phyloP scores from a whole-genome alignment of 2,888 invertebrate species.

The Tetranychus piercei region DNA sequence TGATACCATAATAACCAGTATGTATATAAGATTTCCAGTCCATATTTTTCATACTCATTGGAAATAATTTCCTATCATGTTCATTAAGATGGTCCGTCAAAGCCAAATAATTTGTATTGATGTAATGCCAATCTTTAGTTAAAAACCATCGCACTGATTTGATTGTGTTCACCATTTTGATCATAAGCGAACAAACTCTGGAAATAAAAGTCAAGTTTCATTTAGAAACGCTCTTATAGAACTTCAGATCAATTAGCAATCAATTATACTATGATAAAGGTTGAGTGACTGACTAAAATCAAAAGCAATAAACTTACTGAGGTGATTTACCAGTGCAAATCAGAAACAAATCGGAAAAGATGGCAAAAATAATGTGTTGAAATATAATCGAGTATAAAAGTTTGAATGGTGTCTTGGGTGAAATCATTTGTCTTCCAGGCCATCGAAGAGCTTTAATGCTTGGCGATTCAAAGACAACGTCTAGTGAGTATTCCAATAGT shows the following conservation, averaged over 20 bases:
- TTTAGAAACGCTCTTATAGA: no score
- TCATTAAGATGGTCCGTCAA: not conserved
- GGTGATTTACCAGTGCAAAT: not conserved
- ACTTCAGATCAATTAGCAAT: not conserved
- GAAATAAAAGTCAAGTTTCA: not conserved
- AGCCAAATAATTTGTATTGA: not conserved
- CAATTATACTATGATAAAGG: not conserved
- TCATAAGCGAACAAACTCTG: not conserved
- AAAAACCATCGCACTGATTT: not conserved
- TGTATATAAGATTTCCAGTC: slow-evolving; percentile 52
- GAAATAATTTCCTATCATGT: slow-evolving; percentile 10
- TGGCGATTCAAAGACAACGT: not conserved
- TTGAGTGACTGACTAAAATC: no score
- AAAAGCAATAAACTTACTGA: not conserved
- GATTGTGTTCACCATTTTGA: not conserved
- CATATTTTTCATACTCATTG: slow-evolving; percentile 39
- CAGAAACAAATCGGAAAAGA: not conserved
- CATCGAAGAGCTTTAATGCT: slow-evolving; percentile 6
- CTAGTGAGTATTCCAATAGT: not conserved
- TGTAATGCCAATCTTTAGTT: not conserved
- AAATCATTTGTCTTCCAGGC: not conserved
- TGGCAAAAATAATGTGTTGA: not conserved
- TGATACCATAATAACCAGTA: not conserved
- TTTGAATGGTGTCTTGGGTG: not conserved
- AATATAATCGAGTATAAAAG: not conserved